These are phyloP conservation scores for Turdus rufiventris DNA, from an alignment of 2,113 vertebrate genomes.

Conservation along the genomic window DNA sequence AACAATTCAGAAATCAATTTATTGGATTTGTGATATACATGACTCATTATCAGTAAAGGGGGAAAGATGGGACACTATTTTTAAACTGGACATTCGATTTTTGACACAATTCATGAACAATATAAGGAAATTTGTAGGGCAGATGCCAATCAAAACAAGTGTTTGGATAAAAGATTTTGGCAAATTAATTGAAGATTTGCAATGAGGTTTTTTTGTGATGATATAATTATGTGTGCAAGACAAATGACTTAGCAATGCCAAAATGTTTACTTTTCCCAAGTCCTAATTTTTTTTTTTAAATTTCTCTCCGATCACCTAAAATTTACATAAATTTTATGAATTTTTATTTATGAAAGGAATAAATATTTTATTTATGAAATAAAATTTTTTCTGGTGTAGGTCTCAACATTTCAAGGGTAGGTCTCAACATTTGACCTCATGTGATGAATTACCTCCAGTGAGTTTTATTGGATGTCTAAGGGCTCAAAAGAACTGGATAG, in stretches of 20 bases:
- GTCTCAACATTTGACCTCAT: background rate
- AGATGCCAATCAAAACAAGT: background rate
- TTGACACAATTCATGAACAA: background rate
- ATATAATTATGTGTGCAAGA: background rate
- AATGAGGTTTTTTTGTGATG: background rate
- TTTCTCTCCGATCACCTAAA: fast-evolving
- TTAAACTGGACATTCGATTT: background rate
- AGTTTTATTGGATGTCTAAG: fast-evolving
- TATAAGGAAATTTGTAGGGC: background rate
- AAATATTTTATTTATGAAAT: too few relatives aligned
- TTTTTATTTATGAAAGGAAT: too few relatives aligned
- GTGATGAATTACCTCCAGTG: background rate
- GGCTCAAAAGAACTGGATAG: background rate
- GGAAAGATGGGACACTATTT: background rate
- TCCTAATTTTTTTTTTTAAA: background rate
- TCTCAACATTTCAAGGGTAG: too few relatives aligned
- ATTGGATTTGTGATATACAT: fast-evolving
- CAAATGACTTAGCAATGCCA: background rate
- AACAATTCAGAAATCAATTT: background rate
- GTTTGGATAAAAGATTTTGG: background rate
- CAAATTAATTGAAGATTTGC: background rate
- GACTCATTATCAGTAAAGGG: fast-evolving
- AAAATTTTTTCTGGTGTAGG: too few relatives aligned
- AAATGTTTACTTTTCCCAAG: background rate
- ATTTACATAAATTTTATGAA: background rate